Evolutionary conservation across 2,888 invertebrate species (phyloP).

Genomic region (Oxycera nigricornis): DNA sequence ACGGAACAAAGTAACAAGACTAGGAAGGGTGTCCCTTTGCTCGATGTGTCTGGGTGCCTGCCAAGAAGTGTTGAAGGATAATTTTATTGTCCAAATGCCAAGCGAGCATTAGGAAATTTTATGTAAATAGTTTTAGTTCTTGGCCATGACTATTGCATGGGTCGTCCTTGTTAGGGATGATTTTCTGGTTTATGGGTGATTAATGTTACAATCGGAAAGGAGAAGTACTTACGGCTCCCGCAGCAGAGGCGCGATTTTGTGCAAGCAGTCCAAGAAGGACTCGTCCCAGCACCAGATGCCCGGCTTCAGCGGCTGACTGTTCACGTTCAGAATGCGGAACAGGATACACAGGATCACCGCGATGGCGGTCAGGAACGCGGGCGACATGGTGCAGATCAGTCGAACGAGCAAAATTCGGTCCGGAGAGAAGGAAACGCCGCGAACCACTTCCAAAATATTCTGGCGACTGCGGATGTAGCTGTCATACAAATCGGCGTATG

Average conservation of each 20-base stretch:
- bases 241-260: constrained; percentile 80
- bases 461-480: constrained; percentile 49
- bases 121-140: too few species aligned
- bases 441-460: constrained; percentile 48
- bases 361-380: constrained; percentile 79
- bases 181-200: background rate
- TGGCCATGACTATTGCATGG: too few species aligned
- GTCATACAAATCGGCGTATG: constrained; percentile 50
- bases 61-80: too few species aligned
- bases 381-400: constrained; percentile 69
- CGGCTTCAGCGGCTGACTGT: constrained; percentile 81
- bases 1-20: too few species aligned
- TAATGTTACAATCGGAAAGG: constrained; percentile 1
- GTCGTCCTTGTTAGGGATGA: too few species aligned
- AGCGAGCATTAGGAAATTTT: too few species aligned
- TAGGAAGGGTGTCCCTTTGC: too few species aligned
- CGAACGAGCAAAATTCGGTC: constrained; percentile 51
- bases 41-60: too few species aligned
- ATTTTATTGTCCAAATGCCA: too few species aligned
- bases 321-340: constrained; percentile 84
- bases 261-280: constrained; percentile 77
- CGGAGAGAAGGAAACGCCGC: constrained; percentile 47
- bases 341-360: constrained; percentile 84
- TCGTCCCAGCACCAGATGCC: constrained; percentile 78
- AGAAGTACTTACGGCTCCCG: constrained; percentile 79